Percentiles rank a stretch among this genome's conserved stretches.
These are phyloP conservation scores for Emys orbicularis DNA, from an alignment of 2,797 vertebrate genomes.

Conservation along the genomic window DNA sequence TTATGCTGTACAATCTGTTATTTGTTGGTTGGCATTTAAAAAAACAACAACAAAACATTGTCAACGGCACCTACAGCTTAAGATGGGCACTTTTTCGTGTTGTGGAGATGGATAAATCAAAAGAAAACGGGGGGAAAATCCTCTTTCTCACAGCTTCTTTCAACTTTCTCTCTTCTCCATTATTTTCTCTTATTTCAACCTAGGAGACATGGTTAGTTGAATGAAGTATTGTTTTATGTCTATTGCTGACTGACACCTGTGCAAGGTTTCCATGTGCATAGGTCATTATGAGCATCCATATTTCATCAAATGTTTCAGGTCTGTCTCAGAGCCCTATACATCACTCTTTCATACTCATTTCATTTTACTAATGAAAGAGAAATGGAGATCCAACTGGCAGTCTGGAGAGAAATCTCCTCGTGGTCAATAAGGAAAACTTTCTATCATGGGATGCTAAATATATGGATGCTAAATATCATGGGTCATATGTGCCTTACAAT, in stretches of 20 bases:
- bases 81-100: not conserved
- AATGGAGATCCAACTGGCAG: not conserved
- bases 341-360: slow-evolving; percentile 8
- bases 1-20: not conserved
- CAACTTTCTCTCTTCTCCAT: accelerated
- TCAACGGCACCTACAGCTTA: not conserved
- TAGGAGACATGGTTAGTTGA: not conserved
- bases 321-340: not conserved
- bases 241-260: not conserved
- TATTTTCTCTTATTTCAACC: not conserved
- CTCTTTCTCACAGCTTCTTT: accelerated
- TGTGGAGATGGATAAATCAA: not conserved
- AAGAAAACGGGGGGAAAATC: not conserved
- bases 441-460: not conserved
- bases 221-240: not conserved
- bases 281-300: not conserved
- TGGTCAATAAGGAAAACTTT: not conserved
- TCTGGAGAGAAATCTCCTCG: not conserved
- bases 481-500: not conserved
- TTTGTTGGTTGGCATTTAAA: not conserved
- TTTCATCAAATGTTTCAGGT: not conserved
- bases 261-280: not conserved
- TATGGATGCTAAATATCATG: not conserved
- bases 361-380: slow-evolving; percentile 25
- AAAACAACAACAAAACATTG: not conserved